These are phyloP conservation scores for Metaphire vulgaris DNA, from an alignment of 1,140 invertebrate genomes.

Conservation along the genomic window DNA sequence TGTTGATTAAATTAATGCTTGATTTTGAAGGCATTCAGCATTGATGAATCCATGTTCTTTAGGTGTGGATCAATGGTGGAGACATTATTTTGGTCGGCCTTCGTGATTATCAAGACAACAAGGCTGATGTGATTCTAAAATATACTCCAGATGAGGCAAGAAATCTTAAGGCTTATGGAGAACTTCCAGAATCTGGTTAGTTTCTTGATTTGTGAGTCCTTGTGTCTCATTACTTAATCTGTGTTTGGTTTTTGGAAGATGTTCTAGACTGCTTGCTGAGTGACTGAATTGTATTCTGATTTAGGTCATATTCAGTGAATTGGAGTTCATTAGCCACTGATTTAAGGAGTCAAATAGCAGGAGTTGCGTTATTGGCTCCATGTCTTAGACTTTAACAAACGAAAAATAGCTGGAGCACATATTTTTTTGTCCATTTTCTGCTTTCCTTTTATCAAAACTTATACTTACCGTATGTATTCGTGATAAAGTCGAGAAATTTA, in stretches of 20 bases:
- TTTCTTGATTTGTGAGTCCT: not conserved
- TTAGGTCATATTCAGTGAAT: slow-evolving; percentile 1
- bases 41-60: too few species aligned
- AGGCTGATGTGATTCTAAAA: slow-evolving; percentile 98
- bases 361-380: not conserved
- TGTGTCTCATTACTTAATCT: slow-evolving; percentile 7
- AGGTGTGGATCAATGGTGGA: slow-evolving; percentile 95
- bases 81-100: slow-evolving; percentile 94
- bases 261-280: not conserved
- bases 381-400: too few species aligned
- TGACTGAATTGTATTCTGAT: not conserved
- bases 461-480: too few species aligned
- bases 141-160: slow-evolving; percentile 98
- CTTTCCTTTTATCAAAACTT: too few species aligned
- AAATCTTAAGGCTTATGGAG: slow-evolving; percentile 97
- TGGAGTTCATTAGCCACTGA: not conserved
- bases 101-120: slow-evolving; percentile 97
- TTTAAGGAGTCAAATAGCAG: not conserved
- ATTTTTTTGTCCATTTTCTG: too few species aligned
- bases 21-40: too few species aligned
- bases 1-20: too few species aligned
- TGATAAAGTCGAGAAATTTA: too few species aligned
- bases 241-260: not conserved
- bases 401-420: too few species aligned
- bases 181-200: slow-evolving; percentile 80